Base-by-base conservation (phyloP, 2,888 invertebrate species). In the Cryptus viduatorius region DNA sequence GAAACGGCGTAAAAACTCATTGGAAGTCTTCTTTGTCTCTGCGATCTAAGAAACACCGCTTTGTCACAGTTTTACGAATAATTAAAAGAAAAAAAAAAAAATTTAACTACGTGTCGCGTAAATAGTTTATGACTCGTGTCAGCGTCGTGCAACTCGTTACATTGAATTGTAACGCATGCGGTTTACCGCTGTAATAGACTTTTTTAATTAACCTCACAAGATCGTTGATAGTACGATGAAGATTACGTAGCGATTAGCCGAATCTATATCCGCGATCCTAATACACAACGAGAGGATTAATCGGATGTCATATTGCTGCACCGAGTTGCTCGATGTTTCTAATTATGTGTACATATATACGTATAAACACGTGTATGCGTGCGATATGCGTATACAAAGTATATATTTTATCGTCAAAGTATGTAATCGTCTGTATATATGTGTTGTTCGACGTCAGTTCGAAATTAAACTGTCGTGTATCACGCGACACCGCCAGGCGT, bases 391-490 rank as follows among this genome's bases (percentile, higher is more conserved):
- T 61, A 12, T 7, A 16, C 46, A 69, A 19, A 24, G 37, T 16
- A 19, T 69, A 37, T 31, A 69, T 48, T 16, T 69, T 61, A 61
- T 37, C 7, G 37, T 37, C 37, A 8, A 37, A 37, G 37, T 37
- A 8, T 37, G 37, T 37, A 37, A 37, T 37, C 8, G 37, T 1
- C 37, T 37, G 37, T 4, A 37, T 69, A 50, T 50, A 29, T 29
- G 14, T 61, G 69, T 61, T 42, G 69, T 79, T 69, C 69, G 61
- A 79, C 69, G 61, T 69, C 46, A 48, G 29, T 42, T 19, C 29
- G 61, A 71, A 79, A 79, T 79, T 79, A 79, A 69, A 79, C 61
- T 79, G 61, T 71, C 78, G 69, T 79, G 78, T 42, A 79, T 79
- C 78, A 79, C 78, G 78, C 78, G 61, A 64, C 61, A 24, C 14